Base-by-base conservation (phyloP, 2,888 invertebrate genomes). In the Xestia rhomboidea region DNA sequence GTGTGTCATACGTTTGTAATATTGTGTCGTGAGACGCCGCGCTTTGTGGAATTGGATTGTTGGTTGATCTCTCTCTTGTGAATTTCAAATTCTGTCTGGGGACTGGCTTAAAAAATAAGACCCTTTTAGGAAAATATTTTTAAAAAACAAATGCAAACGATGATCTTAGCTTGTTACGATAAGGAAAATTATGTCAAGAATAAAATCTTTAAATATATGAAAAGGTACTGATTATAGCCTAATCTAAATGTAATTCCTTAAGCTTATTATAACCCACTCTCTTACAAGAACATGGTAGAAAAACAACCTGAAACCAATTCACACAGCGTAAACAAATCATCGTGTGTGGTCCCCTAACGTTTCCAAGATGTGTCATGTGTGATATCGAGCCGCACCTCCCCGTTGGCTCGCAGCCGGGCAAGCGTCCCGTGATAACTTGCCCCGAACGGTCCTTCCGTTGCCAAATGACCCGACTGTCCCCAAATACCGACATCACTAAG, bases 401-500 rank as follows among this genome's bases (percentile, higher is more conserved):
- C 46, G 62, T 63, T 83, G 64, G 74, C 67, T 60, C 67, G 68
- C 60, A 73, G 60, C 70, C 70, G 77, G 60, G 72, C 75, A 34
- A 80, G 24, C 77, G 67, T 81, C 77, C 67, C 79, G 73, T 51
- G 80, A 86, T 85, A 84, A 79, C 79, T 81, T 82, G 73, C 60
- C 30, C 54, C 78, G 63, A 78, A 79, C 67, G 80, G 84, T 89
- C 84, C 85, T 86, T 85, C 84, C 85, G 86, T 85, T 92, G 93
- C 92, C 93, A 93, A 94, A 93, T 91, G 87, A 86, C 86, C 82
- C 82, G 67, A 44, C 81, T 72, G 76, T 83, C 76, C 83, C 81
- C 79, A 87, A 92, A 90, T 91, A 87, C 86, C 84, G 77, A 80
- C 86, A 84, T 89, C 88, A 87, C 88, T 90, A 89, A 91, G 88